These are phyloP conservation scores for Hypomecis atomaria DNA, from an alignment of 2,888 invertebrate species.

Conservation along the genomic window DNA sequence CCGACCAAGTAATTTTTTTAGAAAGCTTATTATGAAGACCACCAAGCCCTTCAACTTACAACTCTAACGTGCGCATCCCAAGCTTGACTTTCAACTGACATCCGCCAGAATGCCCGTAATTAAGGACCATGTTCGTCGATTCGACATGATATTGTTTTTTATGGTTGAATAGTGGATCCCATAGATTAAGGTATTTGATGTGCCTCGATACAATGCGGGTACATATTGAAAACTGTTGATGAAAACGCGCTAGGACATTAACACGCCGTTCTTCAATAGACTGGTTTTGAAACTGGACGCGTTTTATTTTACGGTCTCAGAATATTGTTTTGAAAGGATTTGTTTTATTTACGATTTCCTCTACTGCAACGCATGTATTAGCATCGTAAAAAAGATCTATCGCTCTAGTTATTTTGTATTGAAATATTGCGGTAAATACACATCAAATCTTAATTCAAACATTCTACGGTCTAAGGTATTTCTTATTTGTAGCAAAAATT, in stretches of 20 bases:
- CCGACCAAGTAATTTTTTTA: conserved; percentile 75
- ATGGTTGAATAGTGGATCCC: conserved; percentile 74
- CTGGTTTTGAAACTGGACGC: conserved; percentile 23
- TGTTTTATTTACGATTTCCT: too few relatives aligned
- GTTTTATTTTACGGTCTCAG: conserved; percentile 7
- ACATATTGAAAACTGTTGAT: conserved; percentile 33
- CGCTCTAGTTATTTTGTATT: neutral
- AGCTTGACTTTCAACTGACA: conserved; percentile 42
- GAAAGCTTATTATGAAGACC: conserved; percentile 71
- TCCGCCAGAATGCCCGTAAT: conserved; percentile 62
- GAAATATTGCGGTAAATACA: neutral
- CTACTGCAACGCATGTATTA: too few relatives aligned
- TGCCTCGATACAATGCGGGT: conserved; percentile 50
- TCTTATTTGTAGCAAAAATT: neutral
- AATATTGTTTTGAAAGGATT: neutral
- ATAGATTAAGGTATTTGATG: conserved; percentile 73
- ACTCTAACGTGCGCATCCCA: conserved; percentile 42
- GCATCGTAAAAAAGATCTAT: neutral
- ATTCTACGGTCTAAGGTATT: too few relatives aligned
- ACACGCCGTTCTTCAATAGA: conserved; percentile 28
- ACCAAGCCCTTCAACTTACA: conserved; percentile 35
- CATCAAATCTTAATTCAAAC: neutral
- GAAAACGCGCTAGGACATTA: conserved; percentile 33
- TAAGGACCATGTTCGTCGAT: conserved; percentile 72
- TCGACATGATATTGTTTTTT: conserved; percentile 81